These are phyloP conservation scores for Physocephala rufipes DNA, from an alignment of 2,888 invertebrate species.

Conservation along the genomic window DNA sequence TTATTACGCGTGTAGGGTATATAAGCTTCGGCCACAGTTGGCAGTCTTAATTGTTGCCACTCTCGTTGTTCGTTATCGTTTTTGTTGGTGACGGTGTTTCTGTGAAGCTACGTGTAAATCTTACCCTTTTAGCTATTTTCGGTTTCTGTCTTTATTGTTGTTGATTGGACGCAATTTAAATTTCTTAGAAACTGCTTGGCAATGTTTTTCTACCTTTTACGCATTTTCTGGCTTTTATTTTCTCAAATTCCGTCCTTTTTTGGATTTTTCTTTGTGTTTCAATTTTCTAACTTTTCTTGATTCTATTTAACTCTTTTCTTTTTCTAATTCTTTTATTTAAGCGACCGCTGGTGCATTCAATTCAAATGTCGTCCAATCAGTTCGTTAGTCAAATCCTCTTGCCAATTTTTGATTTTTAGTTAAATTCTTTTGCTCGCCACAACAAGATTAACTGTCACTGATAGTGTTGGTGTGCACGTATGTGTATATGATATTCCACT, in stretches of 20 bases:
- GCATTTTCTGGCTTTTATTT: neutral
- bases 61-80: neutral
- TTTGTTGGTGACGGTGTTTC: neutral
- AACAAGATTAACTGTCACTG: slow-evolving; percentile 4
- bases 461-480: neutral
- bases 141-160: neutral
- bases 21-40: too few species aligned
- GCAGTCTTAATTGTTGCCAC: too few species aligned
- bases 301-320: neutral
- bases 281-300: neutral
- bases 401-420: slow-evolving; percentile 34
- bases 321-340: neutral
- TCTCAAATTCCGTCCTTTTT: neutral
- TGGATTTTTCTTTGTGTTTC: neutral
- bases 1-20: too few species aligned
- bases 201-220: neutral
- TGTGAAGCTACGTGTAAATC: too few species aligned
- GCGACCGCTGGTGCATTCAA: slow-evolving; percentile 9
- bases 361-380: slow-evolving; percentile 34
- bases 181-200: slow-evolving; percentile 32
- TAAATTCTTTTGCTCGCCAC: slow-evolving; percentile 13
- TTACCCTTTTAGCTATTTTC: too few species aligned
- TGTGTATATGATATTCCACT: slow-evolving; percentile 10
- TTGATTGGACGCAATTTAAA: slow-evolving; percentile 18
- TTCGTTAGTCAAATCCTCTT: slow-evolving; percentile 27